Percentiles rank a stretch among this genome's conserved stretches.
phyloP scores from a whole-genome alignment of 1,140 invertebrate genomes.

The Lordiphosa stackelbergi region DNA sequence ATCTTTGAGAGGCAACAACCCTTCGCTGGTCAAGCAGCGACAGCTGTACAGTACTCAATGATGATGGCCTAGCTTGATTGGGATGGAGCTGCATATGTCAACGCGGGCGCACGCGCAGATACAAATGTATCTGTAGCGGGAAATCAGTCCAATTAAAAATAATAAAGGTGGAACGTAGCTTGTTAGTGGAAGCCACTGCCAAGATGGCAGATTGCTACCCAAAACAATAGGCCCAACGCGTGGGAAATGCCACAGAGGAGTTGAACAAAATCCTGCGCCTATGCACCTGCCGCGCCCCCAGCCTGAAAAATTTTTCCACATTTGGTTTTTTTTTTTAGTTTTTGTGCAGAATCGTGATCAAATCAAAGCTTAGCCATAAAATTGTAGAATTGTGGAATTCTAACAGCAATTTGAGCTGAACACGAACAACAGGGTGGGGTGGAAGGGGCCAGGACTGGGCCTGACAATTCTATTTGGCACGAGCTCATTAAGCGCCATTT shows the following conservation, averaged over 20 bases:
- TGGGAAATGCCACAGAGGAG: constrained; percentile 48
- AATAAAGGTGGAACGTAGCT: constrained; percentile 67
- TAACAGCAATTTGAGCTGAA: constrained; percentile 60
- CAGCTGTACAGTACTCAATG: constrained; percentile 42
- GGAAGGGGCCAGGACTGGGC: constrained; percentile 1
- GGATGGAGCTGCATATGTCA: constrained; percentile 50
- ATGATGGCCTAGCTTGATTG: constrained; percentile 70
- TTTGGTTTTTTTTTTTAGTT: constrained; percentile 23
- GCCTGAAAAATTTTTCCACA: constrained; percentile 19
- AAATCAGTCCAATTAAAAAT: constrained; percentile 75
- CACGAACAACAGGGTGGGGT: constrained; percentile 42
- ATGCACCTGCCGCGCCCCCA: constrained; percentile 58
- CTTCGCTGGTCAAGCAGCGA: constrained; percentile 32
- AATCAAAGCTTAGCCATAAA: constrained; percentile 65
- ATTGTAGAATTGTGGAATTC: constrained; percentile 59
- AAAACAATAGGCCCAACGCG: constrained; percentile 59
- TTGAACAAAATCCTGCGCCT: constrained; percentile 14
- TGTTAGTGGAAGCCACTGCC: constrained; percentile 52
- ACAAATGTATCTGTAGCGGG: constrained; percentile 68
- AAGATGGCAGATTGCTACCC: constrained; percentile 66
- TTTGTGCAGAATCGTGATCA: constrained; percentile 53
- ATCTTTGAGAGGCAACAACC: constrained; percentile 43
- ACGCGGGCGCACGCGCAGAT: constrained; percentile 43
- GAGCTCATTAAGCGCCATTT: constrained; percentile 76
- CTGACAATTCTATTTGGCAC: constrained; percentile 76